These are phyloP conservation scores for Drosophila tristis DNA, from an alignment of 1,140 invertebrate species.

Conservation along the genomic window DNA sequence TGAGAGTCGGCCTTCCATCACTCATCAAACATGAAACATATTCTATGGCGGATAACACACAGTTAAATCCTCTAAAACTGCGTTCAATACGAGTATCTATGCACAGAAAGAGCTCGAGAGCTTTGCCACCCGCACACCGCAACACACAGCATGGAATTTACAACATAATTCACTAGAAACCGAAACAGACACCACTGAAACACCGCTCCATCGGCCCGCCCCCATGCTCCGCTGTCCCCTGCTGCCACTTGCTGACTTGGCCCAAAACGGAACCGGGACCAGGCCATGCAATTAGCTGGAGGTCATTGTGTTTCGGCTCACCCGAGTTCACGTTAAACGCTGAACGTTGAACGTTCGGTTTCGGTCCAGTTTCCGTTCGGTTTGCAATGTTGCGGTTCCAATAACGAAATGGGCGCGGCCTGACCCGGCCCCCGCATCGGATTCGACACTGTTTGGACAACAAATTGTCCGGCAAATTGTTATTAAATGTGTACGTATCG, in stretches of 20 bases:
- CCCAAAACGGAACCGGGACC: slow-evolving; percentile 28
- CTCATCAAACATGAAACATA: no score
- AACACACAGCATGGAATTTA: slow-evolving; percentile 21
- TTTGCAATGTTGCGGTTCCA: slow-evolving; percentile 53
- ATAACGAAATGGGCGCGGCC: slow-evolving; percentile 61
- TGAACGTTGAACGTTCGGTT: slow-evolving; percentile 3
- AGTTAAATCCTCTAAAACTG: background rate
- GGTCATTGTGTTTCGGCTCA: slow-evolving; percentile 63
- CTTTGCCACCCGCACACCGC: slow-evolving; percentile 27
- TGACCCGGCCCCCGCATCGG: slow-evolving; percentile 51
- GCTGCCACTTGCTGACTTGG: slow-evolving; percentile 44
- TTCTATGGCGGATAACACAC: no score
- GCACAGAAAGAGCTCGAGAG: background rate
- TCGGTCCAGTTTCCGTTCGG: slow-evolving; percentile 37
- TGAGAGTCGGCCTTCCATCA: no score
- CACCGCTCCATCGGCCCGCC: slow-evolving; percentile 4
- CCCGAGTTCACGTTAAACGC: slow-evolving; percentile 20
- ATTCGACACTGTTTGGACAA: slow-evolving; percentile 61
- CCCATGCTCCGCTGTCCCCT: background rate
- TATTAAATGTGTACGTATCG: slow-evolving; percentile 61
- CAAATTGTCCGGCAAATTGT: slow-evolving; percentile 70
- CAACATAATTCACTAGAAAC: slow-evolving; percentile 53
- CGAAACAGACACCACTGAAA: slow-evolving; percentile 30
- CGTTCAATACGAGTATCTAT: background rate
- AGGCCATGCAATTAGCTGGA: slow-evolving; percentile 71